Evolutionary conservation across 2,797 vertebrate species (phyloP).

Genomic region (Malurus leucopterus): DNA sequence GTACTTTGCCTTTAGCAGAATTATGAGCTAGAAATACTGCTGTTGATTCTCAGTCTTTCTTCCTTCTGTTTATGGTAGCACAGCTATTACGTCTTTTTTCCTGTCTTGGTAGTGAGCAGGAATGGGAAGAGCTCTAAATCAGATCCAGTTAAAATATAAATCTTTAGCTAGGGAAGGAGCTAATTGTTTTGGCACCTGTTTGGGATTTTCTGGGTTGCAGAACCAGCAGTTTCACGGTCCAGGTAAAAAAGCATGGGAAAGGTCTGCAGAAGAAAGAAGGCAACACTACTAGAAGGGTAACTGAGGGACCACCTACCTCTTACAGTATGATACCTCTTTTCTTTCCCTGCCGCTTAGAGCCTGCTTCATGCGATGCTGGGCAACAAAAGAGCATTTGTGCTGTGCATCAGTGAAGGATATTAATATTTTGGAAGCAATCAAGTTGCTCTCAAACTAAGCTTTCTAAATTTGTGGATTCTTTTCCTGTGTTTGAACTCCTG

Average conservation of each 20-base stretch:
- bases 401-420: neutral
- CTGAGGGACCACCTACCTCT: neutral
- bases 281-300: neutral
- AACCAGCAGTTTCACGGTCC: neutral
- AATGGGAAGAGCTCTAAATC: neutral
- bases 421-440: neutral
- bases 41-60: neutral
- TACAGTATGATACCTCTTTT: neutral
- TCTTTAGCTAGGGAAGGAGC: neutral
- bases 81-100: neutral
- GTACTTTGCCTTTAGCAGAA: neutral
- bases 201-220: neutral
- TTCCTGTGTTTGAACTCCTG: neutral
- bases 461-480: neutral
- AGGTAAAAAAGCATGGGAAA: accelerated
- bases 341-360: neutral
- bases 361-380: neutral
- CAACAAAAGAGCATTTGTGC: neutral
- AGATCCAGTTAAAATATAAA: neutral
- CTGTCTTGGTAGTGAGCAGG: neutral
- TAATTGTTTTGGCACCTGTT: neutral
- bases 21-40: neutral
- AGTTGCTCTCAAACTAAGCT: neutral
- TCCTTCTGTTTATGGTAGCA: neutral
- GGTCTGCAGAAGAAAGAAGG: neutral